A percentile compares a stretch with the other conserved stretches of the same genome.
phyloP scores from a whole-genome alignment of 2,113 vertebrate species.

The Pygoscelis antarcticus region DNA sequence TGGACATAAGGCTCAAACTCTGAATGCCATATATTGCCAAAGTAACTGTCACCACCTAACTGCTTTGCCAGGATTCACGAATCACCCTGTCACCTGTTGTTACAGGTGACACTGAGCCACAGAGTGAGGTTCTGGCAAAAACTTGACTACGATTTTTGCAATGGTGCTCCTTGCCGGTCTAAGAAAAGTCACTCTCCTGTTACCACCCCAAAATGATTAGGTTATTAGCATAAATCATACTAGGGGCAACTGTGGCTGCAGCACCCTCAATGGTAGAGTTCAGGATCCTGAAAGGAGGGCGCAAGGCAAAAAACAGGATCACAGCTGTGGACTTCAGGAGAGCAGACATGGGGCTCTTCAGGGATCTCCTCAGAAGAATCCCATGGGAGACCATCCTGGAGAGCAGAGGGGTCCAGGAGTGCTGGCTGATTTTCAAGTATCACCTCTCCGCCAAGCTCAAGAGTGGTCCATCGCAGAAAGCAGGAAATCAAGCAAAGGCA shows the following conservation, averaged over 20 bases:
- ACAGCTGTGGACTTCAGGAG: not conserved
- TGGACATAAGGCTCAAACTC: not conserved
- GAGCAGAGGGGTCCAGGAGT: not conserved
- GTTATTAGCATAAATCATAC: not conserved
- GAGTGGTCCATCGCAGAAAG: not conserved
- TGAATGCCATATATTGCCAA: not conserved
- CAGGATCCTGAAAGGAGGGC: not conserved
- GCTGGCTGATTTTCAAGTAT: not conserved
- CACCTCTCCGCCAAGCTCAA: not conserved
- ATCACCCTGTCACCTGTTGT: not conserved
- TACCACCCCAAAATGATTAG: not conserved
- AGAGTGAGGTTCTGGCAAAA: not conserved
- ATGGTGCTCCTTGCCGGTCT: not conserved
- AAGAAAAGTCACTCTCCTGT: not conserved
- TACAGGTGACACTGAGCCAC: not conserved
- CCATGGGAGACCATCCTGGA: not conserved
- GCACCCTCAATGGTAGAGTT: not conserved
- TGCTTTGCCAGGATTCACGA: not conserved
- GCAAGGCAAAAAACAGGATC: not conserved
- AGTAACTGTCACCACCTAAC: not conserved
- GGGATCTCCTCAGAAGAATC: not conserved
- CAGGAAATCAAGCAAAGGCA: not conserved
- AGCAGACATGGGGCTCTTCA: not conserved
- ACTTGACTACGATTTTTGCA: not conserved
- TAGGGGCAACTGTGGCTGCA: not conserved